These are phyloP conservation scores for Saturnia pavonia DNA, from an alignment of 2,888 invertebrate species.

Conservation along the genomic window DNA sequence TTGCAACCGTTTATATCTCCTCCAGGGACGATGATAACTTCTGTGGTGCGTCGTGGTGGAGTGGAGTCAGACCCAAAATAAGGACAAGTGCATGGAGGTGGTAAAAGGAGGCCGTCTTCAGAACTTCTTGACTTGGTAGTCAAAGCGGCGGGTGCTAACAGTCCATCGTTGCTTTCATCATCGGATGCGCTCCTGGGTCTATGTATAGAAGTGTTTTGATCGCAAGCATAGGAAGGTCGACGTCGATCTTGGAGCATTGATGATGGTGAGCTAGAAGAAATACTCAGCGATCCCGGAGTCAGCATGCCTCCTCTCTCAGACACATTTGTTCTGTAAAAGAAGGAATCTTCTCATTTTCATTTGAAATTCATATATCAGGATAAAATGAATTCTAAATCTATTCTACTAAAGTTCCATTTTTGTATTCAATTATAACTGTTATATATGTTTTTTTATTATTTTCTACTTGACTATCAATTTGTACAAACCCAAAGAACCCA, in stretches of 20 bases:
- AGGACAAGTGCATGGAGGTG: conserved; percentile 90
- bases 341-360: neutral
- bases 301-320: conserved; percentile 73
- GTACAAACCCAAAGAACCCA: neutral
- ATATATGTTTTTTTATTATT: neutral
- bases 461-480: neutral
- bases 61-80: conserved; percentile 88
- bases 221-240: conserved; percentile 65
- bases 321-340: conserved; percentile 61
- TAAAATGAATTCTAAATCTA: neutral
- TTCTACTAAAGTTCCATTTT: neutral
- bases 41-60: conserved; percentile 74
- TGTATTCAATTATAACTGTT: neutral
- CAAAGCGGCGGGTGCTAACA: conserved; percentile 61
- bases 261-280: conserved; percentile 75
- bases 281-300: conserved; percentile 72
- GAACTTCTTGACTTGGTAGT: conserved; percentile 72
- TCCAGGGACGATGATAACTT: conserved; percentile 78
- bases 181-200: conserved; percentile 73
- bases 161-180: conserved; percentile 68
- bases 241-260: conserved; percentile 73
- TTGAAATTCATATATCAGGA: neutral
- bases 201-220: conserved; percentile 59
- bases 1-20: conserved; percentile 76
- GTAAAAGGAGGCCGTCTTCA: conserved; percentile 81